Evolutionary conservation across 2,888 invertebrate species (phyloP).

Genomic region (Thereva nobilitata): DNA sequence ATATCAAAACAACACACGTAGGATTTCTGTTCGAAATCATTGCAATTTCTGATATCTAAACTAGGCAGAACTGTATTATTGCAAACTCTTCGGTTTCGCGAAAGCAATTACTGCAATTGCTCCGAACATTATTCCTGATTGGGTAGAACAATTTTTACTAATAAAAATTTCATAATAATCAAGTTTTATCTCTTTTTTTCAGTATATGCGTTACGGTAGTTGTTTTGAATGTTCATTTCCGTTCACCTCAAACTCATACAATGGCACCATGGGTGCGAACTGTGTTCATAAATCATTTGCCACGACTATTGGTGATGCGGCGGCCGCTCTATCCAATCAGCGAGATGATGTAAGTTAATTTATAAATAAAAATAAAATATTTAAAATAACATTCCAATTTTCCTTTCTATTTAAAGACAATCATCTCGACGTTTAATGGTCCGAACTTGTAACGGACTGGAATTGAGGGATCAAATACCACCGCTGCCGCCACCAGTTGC

Average conservation of each 20-base stretch:
- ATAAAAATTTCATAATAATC: neutral
- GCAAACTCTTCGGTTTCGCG: too few relatives aligned
- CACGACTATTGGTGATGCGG: slow-evolving; percentile 90
- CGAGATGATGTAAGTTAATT: slow-evolving; percentile 56
- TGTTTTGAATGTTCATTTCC: slow-evolving; percentile 96
- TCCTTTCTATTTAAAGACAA: slow-evolving; percentile 49
- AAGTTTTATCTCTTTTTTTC: slow-evolving; percentile 47
- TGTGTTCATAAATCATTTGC: slow-evolving; percentile 95
- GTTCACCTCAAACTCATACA: slow-evolving; percentile 95
- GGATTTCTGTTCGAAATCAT: too few relatives aligned
- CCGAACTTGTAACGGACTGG: slow-evolving; percentile 76
- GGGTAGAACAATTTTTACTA: too few relatives aligned
- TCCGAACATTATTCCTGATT: too few relatives aligned
- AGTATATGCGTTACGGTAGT: slow-evolving; percentile 94
- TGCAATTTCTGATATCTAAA: too few relatives aligned
- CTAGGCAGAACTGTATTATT: too few relatives aligned
- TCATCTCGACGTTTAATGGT: slow-evolving; percentile 70
- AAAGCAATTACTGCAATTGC: too few relatives aligned
- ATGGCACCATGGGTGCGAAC: slow-evolving; percentile 98
- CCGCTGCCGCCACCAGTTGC: slow-evolving; percentile 64
- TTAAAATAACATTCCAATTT: slow-evolving; percentile 1
- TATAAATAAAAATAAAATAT: slow-evolving; percentile 19
- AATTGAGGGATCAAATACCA: slow-evolving; percentile 67
- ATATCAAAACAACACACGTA: too few relatives aligned
- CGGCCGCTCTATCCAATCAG: slow-evolving; percentile 68